phyloP scores from a whole-genome alignment of 1,140 invertebrate genomes.

The Pachyrhynchus sulphureomaculatus region DNA sequence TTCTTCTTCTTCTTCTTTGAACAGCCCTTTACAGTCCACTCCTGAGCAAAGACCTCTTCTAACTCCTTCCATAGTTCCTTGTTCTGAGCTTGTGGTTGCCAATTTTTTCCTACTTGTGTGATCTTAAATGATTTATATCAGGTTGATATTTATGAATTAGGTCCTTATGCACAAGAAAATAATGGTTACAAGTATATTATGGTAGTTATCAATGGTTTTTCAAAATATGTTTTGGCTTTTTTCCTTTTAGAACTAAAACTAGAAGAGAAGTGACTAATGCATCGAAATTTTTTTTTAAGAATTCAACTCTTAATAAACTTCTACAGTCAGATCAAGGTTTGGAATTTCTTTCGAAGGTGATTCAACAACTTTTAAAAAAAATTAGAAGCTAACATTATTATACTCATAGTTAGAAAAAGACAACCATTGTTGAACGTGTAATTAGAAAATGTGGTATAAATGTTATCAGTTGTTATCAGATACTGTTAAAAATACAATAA shows the following conservation, averaged over 20 bases:
- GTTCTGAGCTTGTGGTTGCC: no score
- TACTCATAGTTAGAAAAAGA: no score
- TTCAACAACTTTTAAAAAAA: conserved; percentile 1
- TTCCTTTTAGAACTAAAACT: conserved; percentile 41
- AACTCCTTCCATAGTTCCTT: no score
- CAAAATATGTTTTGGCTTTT: conserved; percentile 40
- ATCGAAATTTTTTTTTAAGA: conserved; percentile 30
- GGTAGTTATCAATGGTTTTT: conserved; percentile 43
- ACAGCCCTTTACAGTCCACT: no score
- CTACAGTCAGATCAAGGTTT: conserved; percentile 8
- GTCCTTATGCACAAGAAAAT: conserved; percentile 35
- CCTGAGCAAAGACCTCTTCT: no score
- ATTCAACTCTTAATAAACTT: not conserved
- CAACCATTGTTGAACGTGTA: no score
- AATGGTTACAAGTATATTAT: conserved; percentile 42
- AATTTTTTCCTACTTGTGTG: no score
- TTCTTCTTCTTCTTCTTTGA: no score
- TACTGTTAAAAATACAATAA: conserved; percentile 19
- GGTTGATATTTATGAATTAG: conserved; percentile 34
- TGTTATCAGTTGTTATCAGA: conserved; percentile 3
- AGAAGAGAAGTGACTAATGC: conserved; percentile 28
- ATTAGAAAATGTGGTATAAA: no score
- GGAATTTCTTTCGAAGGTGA: conserved; percentile 1
- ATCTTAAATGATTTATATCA: conserved; percentile 34
- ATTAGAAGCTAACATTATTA: not conserved